Evolutionary conservation across 1,140 invertebrate species (phyloP).

Genomic region (Cotesia chilonis): DNA sequence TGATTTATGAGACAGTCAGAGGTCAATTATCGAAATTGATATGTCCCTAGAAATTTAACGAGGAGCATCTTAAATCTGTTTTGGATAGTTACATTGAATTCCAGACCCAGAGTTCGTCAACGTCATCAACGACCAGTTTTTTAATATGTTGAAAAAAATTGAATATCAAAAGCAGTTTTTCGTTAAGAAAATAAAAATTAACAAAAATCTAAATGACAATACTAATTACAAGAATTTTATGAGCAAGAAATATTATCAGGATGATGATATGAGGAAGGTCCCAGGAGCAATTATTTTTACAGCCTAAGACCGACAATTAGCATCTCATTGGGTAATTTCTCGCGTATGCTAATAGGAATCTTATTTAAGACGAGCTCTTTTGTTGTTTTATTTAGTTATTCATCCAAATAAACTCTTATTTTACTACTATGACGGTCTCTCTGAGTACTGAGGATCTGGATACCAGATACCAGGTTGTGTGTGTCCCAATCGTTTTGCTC

Average conservation of each 20-base stretch:
- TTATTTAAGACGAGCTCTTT: conserved; percentile 51
- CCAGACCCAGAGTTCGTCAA: not conserved
- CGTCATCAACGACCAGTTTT: not conserved
- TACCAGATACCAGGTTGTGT: not conserved
- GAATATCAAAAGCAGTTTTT: no score
- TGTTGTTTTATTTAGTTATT: conserved; percentile 22
- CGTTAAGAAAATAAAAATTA: no score
- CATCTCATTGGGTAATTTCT: conserved; percentile 61
- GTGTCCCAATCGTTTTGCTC: conserved; percentile 45
- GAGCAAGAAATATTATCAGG: not conserved
- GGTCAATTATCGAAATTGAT: conserved; percentile 39
- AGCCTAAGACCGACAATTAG: conserved; percentile 55
- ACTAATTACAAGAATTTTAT: no score
- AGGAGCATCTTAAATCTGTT: conserved; percentile 8
- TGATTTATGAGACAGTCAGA: conserved; percentile 34
- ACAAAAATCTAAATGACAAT: no score
- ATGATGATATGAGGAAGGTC: not conserved
- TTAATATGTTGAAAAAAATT: no score
- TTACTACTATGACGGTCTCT: conserved; percentile 28
- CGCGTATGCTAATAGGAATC: conserved; percentile 56
- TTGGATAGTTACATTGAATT: not conserved
- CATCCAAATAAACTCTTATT: conserved; percentile 21
- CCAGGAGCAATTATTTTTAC: conserved; percentile 49
- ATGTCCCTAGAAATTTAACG: conserved; percentile 35
- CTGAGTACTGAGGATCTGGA: conserved; percentile 17